These are phyloP conservation scores for Seriola dumerili DNA, from an alignment of 2,113 vertebrate species.

Conservation along the genomic window DNA sequence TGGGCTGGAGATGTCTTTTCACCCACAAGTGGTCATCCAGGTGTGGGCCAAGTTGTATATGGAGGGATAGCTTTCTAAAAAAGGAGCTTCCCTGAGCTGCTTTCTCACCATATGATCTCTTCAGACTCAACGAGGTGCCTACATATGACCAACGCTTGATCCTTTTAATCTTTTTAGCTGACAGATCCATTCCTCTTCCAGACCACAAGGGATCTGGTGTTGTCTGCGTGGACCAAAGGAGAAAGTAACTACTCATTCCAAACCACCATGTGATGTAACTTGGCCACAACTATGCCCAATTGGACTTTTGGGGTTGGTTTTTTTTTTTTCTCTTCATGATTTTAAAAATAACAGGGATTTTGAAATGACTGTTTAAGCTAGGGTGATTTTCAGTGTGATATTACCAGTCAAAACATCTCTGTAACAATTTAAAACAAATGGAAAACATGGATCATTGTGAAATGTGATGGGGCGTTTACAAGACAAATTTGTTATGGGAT, in stretches of 20 bases:
- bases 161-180: constrained; percentile 72
- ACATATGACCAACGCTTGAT: constrained; percentile 52
- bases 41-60: constrained; percentile 34
- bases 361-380: constrained; percentile 45
- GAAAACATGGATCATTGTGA: constrained; percentile 34
- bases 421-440: constrained; percentile 38
- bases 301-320: constrained; percentile 50
- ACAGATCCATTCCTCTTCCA: constrained; percentile 73
- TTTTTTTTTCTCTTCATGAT: constrained; percentile 35
- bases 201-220: constrained; percentile 69
- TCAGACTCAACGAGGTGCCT: constrained; percentile 44
- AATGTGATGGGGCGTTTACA: constrained; percentile 40
- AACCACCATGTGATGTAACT: constrained; percentile 73
- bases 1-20: constrained; percentile 26
- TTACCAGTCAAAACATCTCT: constrained; percentile 55
- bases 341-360: constrained; percentile 74
- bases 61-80: constrained; percentile 43
- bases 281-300: constrained; percentile 77
- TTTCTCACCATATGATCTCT: constrained; percentile 60
- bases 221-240: constrained; percentile 67
- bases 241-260: constrained; percentile 65
- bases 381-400: constrained; percentile 35
- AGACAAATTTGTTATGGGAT: constrained; percentile 49
- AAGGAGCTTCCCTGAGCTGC: constrained; percentile 42
- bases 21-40: constrained; percentile 52